Base-by-base conservation (phyloP, 2,888 invertebrate genomes). In the Eubasilissa splendida region DNA sequence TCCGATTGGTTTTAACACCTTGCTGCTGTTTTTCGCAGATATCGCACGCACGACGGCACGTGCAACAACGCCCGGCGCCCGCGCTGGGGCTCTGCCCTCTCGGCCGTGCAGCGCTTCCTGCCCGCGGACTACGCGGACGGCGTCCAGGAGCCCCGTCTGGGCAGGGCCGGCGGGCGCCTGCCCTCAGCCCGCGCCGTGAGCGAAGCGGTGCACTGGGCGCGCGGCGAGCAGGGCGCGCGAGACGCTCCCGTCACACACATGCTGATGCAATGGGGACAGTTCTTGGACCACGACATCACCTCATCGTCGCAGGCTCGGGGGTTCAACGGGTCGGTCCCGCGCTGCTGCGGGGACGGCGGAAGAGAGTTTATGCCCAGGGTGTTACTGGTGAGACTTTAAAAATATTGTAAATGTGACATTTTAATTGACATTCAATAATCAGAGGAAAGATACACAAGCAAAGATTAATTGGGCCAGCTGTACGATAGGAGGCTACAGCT, bases 181-280 rank as follows among this genome's bases (percentile, higher is more conserved):
- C 96, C 97, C 2, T 96, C 95, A 71, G 92, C 97, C 0, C 89
- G 97, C 96, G 96, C 86, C 89, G 93, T 10, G 86, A 91, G 3
- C 91, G 95, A 73, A 95, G 95, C 86, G 89, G 91, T 31, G 88
- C 79, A 53, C 60, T 53, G 22, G 54, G 52, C 22, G 3, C 53
- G 59, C n/a, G 68, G n/a, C 14, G 42, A 42, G 11, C 33, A 12
- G 7, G 91, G 91, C 83, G 93, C 94, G 85, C 91, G 91, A 0
- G 94, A 94, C 84, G 91, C 93, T 7, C 91, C 92, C 0, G 91
- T 92, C 0, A 96, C 96, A 0, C 93, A 95, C 84, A 93, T 96
- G 92, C 91, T 96, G 81, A 96, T 96, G 93, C 97, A 97, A 86
- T 97, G 97, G 96, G 97, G 97, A 0, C 97, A 97, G 88, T 94